phyloP scores from a whole-genome alignment of 2,888 invertebrate species.

The Cataglyphis livida region DNA sequence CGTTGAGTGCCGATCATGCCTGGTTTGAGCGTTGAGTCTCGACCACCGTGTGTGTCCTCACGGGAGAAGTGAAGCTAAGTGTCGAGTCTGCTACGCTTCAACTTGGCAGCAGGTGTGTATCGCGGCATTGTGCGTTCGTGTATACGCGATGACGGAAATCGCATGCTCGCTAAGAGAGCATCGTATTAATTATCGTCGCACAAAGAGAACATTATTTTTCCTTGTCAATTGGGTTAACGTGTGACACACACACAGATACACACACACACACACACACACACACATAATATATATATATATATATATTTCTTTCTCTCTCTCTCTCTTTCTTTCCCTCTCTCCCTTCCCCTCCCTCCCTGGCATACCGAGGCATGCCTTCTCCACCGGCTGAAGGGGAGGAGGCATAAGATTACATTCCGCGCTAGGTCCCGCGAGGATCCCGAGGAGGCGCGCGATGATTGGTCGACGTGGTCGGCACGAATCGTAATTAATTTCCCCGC shows the following conservation, averaged over 20 bases:
- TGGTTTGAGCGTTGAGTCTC: conserved; percentile 12
- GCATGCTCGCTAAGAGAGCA: not conserved
- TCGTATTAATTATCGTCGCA: conserved; percentile 21
- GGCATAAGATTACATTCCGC: conserved; percentile 31
- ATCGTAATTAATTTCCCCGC: conserved; percentile 43
- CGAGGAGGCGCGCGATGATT: conserved; percentile 5
- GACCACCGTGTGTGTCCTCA: conserved; percentile 20
- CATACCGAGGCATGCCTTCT: not conserved
- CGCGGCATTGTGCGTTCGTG: not conserved
- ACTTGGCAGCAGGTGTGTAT: not conserved
- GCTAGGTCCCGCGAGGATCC: conserved; percentile 21
- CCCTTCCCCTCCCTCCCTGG: not conserved
- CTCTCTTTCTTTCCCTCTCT: not conserved
- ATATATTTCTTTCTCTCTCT: not conserved
- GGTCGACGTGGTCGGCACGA: conserved; percentile 29
- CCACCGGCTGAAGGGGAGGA: not conserved
- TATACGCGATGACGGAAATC: not conserved
- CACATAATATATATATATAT: too few relatives aligned
- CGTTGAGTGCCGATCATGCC: conserved; percentile 39
- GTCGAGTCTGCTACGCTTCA: not conserved
- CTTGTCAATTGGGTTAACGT: not conserved
- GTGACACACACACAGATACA: not conserved
- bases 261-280: too few relatives aligned
- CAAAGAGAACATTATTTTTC: not conserved
- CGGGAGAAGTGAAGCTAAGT: conserved; percentile 15